Evolutionary conservation across 2,888 invertebrate genomes (phyloP), one percentile per base, ranked within the genome.

Genomic region (Meghimatium bilineatum): DNA sequence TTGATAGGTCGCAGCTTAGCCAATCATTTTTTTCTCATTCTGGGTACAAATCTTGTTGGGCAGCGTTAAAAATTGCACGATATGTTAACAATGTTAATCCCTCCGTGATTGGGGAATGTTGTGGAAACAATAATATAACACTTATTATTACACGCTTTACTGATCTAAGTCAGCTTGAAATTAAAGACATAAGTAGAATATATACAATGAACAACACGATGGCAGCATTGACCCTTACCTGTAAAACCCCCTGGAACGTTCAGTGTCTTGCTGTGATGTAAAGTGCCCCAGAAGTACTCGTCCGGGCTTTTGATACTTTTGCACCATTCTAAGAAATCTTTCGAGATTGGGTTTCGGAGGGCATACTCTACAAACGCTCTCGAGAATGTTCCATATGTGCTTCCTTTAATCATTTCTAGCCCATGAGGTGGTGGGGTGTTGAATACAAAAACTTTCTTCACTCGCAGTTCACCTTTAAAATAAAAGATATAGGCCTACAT

Each of bases 221-320:
- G 17, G 23, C 20, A 36, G 23, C 36, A 32, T 20, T 12, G 14
- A 32, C 0, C 29, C 52, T 20, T 3, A 92, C 93, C 93, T 87
- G 81, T 86, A 77, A 91, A 93, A 12, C 91, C 89, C 0, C 93
- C 93, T 1, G 93, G 93, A 12, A 91, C 88, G 34, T 89, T 84
- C 6, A 93, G 83, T 38, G 88, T 88, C 17, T 90, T 89, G 82
- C 93, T 93, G 83, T 92, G 92, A 80, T 93, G 89, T 17, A 93
- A 83, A 2, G 92, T 93, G 3, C 93, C 89, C 93, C 93, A 93
- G 85, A 90, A 93, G 80, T 92, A 91, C 84, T 93, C 93, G 83
- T 93, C 93, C 0, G 93, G 92, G 82, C 91, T 92, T 63, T 87
- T 88, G 1, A 93, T 91, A 26, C 89, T 89, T 23, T 89, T 84